Base-by-base conservation (phyloP, 1,140 invertebrate genomes). In the Magallana ariakensis region DNA sequence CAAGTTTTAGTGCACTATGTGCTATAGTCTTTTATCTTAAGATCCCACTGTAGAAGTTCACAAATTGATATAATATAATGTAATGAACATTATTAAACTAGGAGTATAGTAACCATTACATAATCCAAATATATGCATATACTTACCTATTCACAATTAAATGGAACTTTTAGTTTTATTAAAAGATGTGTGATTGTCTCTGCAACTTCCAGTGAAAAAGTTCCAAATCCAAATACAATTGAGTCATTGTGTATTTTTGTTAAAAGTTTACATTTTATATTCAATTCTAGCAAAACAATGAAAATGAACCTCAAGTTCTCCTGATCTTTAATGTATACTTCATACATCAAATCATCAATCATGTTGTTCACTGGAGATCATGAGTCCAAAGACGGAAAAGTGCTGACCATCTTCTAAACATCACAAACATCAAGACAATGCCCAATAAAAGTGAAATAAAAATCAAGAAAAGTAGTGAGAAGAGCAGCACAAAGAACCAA, bases 401-500 rank as follows among this genome's bases (percentile, higher is more conserved):
- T 80, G 75, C 46, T 80, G 75, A 46, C 75, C 75, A 80, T 53
- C 75, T 80, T 80, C 75, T 80, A 80, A 80, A 80, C 75, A 80
- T 80, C 10, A 80, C 22, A 53, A 46, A 80, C 10, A 80, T 13
- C 75, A 80, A 80, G 46, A 80, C 26, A 80, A 80, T 53, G 26
- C 75, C 75, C 46, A 80, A 33, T 80, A n/a, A 46, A 53, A 80
- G 75, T 80, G 15, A 33, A 46, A 80, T 80, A 80, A 80, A 80
- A 80, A 46, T 80, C 46, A 80, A n/a, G 75, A 80, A 46, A 46
- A 80, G 75, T 80, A 80, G 15, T 11, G 19, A 80, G 46, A 53
- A 80, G 1, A 80, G 26, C 75, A 80, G 46, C 75, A 80, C 75
- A 80, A 53, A n/a, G 46, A 80, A 80, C 75, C 75, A 80, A 80